phyloP scores from a whole-genome alignment of 2,797 vertebrate genomes.

The Morelia viridis region DNA sequence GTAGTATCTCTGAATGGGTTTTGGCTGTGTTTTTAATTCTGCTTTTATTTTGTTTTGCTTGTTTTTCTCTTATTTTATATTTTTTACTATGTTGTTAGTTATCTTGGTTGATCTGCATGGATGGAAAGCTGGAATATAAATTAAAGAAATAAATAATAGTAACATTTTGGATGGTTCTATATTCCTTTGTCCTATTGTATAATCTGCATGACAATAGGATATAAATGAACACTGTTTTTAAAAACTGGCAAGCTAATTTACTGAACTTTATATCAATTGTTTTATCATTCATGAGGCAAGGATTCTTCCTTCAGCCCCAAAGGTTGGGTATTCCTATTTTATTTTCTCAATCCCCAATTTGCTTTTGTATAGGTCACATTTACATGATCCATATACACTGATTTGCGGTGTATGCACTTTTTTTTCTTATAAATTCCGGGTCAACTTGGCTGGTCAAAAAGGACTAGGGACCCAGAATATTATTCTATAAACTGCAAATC shows the following conservation, averaged over 20 bases:
- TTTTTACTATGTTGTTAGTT: too few relatives aligned
- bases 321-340: not conserved
- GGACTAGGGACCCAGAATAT: not conserved
- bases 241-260: not conserved
- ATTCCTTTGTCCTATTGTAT: too few relatives aligned
- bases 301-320: not conserved
- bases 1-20: too few relatives aligned
- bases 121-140: too few relatives aligned
- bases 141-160: too few relatives aligned
- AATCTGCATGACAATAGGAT: not conserved
- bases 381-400: not conserved
- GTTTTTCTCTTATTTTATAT: too few relatives aligned
- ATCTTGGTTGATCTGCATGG: too few relatives aligned
- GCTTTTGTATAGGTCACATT: not conserved
- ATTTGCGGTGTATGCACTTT: not conserved
- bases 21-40: too few relatives aligned
- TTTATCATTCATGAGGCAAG: not conserved
- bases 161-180: too few relatives aligned
- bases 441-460: not conserved
- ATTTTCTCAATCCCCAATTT: not conserved
- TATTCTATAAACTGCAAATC: not conserved
- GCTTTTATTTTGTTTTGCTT: too few relatives aligned
- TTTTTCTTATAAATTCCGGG: not conserved
- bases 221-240: too few relatives aligned
- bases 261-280: not conserved